These are phyloP conservation scores for Corynorhinus townsendii DNA, from an alignment of 2,113 vertebrate species.

Conservation along the genomic window DNA sequence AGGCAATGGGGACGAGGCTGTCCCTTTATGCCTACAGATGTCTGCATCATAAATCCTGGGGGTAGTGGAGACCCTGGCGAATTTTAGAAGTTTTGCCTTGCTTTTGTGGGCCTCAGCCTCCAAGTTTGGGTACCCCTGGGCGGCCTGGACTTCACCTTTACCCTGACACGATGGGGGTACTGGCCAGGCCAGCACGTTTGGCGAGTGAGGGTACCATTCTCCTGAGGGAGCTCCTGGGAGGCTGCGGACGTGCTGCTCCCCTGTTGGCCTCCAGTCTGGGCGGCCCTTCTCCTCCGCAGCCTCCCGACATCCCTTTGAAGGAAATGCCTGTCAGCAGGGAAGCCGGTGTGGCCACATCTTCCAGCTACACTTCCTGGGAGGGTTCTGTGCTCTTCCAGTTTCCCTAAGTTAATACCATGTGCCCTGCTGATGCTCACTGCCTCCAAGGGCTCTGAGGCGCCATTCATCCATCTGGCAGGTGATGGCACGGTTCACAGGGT, in stretches of 20 bases:
- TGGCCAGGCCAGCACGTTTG: rapidly evolving
- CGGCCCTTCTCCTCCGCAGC: not conserved
- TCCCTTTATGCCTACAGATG: not conserved
- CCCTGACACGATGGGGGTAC: not conserved
- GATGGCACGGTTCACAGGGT: not conserved
- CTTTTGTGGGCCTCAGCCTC: not conserved
- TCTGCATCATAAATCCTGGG: not conserved
- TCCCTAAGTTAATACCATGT: not conserved
- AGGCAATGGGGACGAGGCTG: not conserved
- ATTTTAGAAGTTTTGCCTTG: not conserved
- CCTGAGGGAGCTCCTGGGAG: not conserved
- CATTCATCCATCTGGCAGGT: not conserved
- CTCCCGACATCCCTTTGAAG: not conserved
- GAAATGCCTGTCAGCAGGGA: not conserved
- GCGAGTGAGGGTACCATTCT: not conserved
- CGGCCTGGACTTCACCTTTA: not conserved
- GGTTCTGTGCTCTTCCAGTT: not conserved
- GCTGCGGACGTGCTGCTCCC: no score
- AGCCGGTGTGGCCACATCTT: not conserved
- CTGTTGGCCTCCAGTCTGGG: not conserved
- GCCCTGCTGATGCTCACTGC: no score
- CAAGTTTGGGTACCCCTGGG: rapidly evolving
- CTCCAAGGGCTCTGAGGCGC: not conserved
- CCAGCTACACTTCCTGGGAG: not conserved
- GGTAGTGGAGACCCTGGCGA: not conserved